Conservation (phyloP, 2,113 vertebrate species). For the Terrapene triunguis region DNA sequence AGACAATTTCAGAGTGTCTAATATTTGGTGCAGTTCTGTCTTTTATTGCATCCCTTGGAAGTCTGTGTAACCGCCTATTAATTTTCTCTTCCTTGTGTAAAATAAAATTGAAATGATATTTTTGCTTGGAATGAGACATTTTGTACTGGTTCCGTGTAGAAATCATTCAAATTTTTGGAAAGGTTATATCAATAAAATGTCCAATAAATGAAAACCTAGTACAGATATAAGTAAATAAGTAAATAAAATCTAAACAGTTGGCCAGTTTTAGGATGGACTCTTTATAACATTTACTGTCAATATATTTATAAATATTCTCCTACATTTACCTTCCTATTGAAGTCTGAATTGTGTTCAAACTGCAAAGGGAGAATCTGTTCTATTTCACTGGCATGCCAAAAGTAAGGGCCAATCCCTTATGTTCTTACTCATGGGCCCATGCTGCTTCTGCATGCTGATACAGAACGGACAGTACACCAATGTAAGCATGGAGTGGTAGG, state of each 20-base stretch:
- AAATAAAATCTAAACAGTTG: not conserved
- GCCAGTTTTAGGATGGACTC: not conserved
- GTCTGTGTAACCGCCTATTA: not conserved
- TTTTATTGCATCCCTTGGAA: conserved; percentile 6
- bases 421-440: not conserved
- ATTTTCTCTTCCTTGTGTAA: not conserved
- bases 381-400: not conserved
- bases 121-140: not conserved
- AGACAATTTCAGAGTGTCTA: not conserved
- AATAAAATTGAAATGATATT: conserved; percentile 18
- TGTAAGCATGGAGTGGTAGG: not conserved
- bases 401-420: not conserved
- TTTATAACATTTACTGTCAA: not conserved
- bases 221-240: not conserved
- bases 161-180: conserved; percentile 24
- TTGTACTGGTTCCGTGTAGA: not conserved
- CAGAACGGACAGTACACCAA: not conserved
- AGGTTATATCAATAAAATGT: conserved; percentile 45
- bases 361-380: not conserved
- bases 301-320: conserved; percentile 2
- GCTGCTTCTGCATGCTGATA: not conserved
- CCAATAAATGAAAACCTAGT: conserved; percentile 36
- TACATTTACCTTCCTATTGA: not conserved
- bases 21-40: not conserved
- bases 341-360: not conserved